Evolutionary conservation across 2,113 vertebrate genomes (phyloP).

Genomic region (Phoxinus phoxinus): DNA sequence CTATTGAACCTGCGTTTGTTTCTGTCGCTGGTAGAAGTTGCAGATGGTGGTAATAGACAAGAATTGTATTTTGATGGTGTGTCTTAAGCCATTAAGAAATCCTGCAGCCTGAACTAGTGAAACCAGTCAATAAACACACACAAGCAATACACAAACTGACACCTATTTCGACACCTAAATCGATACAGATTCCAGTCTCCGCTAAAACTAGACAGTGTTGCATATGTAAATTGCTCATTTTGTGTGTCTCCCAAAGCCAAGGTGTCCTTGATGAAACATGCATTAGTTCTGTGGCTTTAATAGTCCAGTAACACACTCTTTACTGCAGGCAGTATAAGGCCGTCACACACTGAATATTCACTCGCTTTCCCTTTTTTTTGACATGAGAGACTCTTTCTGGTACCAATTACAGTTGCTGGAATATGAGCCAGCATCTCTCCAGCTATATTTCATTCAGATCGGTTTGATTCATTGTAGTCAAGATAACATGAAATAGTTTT

Average conservation of each 20-base stretch:
- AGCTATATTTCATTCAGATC: neutral
- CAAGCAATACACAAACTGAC: neutral
- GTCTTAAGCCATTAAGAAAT: too few species aligned
- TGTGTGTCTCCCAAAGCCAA: neutral
- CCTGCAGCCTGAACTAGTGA: too few species aligned
- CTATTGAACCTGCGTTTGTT: too few species aligned
- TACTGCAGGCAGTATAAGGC: conserved; percentile 1
- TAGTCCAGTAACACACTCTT: neutral
- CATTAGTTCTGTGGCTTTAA: conserved; percentile 3
- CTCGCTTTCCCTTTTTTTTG: neutral
- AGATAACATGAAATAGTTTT: neutral
- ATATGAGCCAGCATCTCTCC: neutral
- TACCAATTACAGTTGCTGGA: neutral
- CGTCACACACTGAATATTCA: conserved; percentile 7
- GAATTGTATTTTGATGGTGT: too few species aligned
- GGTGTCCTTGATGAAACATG: conserved; percentile 24
- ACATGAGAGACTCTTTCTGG: neutral
- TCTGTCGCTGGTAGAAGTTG: too few species aligned
- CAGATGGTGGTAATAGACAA: too few species aligned
- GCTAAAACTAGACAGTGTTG: neutral
- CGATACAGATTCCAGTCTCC: neutral
- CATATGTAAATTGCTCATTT: conserved; percentile 20
- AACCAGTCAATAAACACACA: too few species aligned
- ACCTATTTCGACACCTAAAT: neutral
- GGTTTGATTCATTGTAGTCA: neutral